A percentile compares a stretch with the other conserved stretches of the same genome.
Conservation (phyloP, 2,113 vertebrate genomes). For the Formicarius rufipectus region DNA sequence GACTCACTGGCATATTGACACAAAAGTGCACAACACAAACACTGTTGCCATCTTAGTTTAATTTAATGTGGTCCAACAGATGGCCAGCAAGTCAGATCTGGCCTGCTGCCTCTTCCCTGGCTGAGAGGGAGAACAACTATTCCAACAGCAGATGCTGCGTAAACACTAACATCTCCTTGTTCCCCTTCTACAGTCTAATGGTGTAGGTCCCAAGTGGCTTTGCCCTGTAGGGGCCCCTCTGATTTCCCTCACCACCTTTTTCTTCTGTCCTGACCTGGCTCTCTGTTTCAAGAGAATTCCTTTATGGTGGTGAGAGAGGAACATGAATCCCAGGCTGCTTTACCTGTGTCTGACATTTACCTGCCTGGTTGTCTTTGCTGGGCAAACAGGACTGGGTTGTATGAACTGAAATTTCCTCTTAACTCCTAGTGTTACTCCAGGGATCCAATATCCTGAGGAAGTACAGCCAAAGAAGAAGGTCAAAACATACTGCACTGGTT, state of each 20-base stretch:
- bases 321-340: neutral
- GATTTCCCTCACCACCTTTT: neutral
- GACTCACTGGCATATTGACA: neutral
- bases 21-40: slow-evolving; percentile 21
- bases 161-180: neutral
- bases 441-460: neutral
- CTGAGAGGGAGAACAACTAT: slow-evolving; percentile 31
- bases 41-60: neutral
- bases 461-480: neutral
- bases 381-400: neutral
- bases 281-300: neutral
- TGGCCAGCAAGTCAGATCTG: slow-evolving; percentile 50
- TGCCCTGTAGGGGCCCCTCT: neutral
- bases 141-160: slow-evolving; percentile 23
- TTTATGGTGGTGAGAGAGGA: neutral
- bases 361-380: neutral
- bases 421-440: neutral
- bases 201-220: neutral
- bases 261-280: neutral
- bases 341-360: neutral
- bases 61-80: slow-evolving; percentile 51
- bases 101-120: slow-evolving; percentile 43
- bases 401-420: neutral
- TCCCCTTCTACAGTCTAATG: neutral
- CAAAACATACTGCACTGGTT: neutral